phyloP scores from a whole-genome alignment of 2,797 vertebrate species.

The Gymnopithys bicolor region DNA sequence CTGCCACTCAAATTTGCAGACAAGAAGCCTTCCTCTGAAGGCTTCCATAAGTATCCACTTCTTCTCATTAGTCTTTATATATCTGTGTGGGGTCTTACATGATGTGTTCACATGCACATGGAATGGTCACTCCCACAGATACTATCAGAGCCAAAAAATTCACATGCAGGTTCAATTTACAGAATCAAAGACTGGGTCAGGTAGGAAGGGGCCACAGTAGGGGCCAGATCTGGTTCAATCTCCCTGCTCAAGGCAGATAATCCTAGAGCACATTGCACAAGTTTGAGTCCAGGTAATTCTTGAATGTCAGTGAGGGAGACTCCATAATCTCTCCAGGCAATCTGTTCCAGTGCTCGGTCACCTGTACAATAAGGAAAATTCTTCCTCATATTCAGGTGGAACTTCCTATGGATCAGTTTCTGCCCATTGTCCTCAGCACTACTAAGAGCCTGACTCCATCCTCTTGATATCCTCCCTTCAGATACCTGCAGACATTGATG shows the following conservation, averaged over 20 bases:
- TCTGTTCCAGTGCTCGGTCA: neutral
- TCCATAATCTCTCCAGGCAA: neutral
- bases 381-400: neutral
- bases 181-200: neutral
- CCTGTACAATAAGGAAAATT: neutral
- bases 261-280: no score
- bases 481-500: no score
- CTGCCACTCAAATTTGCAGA: neutral
- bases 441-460: neutral
- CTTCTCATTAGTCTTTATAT: neutral
- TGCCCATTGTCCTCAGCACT: accelerated
- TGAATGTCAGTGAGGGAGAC: neutral
- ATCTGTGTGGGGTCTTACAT: neutral
- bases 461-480: neutral
- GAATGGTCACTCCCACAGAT: neutral
- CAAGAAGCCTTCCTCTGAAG: neutral
- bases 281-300: neutral
- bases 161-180: neutral
- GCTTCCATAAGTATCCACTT: neutral
- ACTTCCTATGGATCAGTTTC: neutral
- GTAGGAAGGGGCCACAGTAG: neutral
- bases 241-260: neutral
- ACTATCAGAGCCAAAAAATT: neutral
- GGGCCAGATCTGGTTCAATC: neutral
- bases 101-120: neutral